Conservation (phyloP, 2,888 invertebrate genomes). For the Sylvicola cinctus region DNA sequence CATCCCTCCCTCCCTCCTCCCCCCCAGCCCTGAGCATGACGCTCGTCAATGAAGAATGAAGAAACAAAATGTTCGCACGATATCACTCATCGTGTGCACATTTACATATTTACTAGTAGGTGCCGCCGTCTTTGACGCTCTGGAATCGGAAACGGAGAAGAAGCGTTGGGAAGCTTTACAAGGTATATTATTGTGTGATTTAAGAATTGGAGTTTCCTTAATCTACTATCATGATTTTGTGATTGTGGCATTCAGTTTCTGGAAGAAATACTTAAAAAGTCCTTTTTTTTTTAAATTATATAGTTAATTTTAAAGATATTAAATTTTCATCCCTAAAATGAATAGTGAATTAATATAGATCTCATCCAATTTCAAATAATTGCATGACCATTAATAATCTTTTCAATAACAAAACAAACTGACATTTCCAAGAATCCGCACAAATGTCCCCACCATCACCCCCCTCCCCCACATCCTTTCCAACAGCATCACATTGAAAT, state of each 20-base stretch:
- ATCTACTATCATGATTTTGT: not conserved
- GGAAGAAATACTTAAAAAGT: no score
- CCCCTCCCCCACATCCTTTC: no score
- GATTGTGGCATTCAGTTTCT: not conserved
- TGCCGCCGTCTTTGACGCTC: conserved; percentile 95
- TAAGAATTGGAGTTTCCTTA: conserved; percentile 1
- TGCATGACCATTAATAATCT: no score
- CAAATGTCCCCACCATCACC: no score
- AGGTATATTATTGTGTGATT: conserved; percentile 33
- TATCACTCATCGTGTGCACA: conserved; percentile 99
- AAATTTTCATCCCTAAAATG: no score
- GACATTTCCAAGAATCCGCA: no score
- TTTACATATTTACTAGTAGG: conserved; percentile 98
- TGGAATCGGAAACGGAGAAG: conserved; percentile 92
- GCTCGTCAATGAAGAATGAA: conserved; percentile 75
- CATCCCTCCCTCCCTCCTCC: no score
- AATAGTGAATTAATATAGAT: no score
- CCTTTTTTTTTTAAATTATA: not conserved
- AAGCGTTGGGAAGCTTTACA: conserved; percentile 74
- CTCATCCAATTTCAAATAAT: no score
- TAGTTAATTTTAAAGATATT: not conserved
- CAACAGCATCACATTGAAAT: no score
- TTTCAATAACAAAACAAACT: no score
- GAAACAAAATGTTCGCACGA: conserved; percentile 99
- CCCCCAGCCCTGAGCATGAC: conserved; percentile 30